These are phyloP conservation scores for Pissodes strobi DNA, from an alignment of 1,140 invertebrate genomes.

Conservation along the genomic window DNA sequence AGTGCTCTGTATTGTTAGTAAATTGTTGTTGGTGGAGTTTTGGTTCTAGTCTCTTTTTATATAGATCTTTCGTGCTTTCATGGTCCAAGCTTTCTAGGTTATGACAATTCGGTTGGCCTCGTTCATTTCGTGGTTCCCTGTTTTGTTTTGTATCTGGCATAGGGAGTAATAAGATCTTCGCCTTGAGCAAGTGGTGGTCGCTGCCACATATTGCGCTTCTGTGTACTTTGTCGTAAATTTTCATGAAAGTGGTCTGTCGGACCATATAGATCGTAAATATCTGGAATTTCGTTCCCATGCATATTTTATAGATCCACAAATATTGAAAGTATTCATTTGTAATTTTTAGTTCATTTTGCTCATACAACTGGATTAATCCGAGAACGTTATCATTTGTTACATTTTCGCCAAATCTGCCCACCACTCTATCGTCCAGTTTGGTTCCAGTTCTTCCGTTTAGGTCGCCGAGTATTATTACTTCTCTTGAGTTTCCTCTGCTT, in stretches of 20 bases:
- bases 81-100: constrained; percentile 4
- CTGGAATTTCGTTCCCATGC: not conserved
- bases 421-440: no score
- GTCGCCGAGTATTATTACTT: no score
- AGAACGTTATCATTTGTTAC: constrained; percentile 5
- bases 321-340: constrained; percentile 7
- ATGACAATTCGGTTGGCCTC: no score
- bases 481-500: constrained; percentile 1
- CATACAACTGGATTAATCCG: constrained; percentile 7
- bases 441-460: no score
- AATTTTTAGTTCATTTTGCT: constrained; percentile 21
- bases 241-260: not conserved
- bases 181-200: not conserved
- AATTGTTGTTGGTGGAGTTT: not conserved
- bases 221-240: not conserved
- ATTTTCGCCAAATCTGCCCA: no score
- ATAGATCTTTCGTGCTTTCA: constrained; percentile 17
- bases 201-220: no score
- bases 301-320: constrained; percentile 4
- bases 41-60: not conserved
- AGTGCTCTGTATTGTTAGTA: not conserved
- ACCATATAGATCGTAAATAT: constrained; percentile 2
- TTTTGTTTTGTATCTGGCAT: not conserved
- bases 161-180: not conserved
- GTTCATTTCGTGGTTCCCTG: not conserved